These are phyloP conservation scores for Babylonia areolata DNA, from an alignment of 1,140 invertebrate species.

Conservation along the genomic window DNA sequence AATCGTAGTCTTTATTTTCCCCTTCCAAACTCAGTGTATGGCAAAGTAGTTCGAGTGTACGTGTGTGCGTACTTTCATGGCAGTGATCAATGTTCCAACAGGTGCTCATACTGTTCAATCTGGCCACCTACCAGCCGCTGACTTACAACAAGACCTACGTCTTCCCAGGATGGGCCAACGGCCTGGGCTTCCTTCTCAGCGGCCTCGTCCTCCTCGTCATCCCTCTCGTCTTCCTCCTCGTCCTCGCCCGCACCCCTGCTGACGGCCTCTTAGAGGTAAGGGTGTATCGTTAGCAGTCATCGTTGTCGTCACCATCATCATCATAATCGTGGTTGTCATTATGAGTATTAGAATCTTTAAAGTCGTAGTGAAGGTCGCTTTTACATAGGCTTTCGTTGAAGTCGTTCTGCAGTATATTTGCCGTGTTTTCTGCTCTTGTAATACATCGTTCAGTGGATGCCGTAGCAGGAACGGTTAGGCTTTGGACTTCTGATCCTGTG, in stretches of 20 bases:
- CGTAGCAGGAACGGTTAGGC: not conserved
- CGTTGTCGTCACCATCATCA: not conserved
- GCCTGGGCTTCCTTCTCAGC: not conserved
- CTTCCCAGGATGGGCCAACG: conserved; percentile 25
- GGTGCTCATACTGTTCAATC: not conserved
- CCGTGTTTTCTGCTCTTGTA: not conserved
- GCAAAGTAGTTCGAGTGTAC: too few species aligned
- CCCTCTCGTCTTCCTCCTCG: not conserved
- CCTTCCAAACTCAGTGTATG: too few species aligned
- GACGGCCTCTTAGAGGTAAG: not conserved
- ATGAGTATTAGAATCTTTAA: not conserved
- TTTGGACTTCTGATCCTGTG: too few species aligned
- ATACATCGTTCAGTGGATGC: not conserved
- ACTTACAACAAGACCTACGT: conserved; percentile 32
- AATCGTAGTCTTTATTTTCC: too few species aligned
- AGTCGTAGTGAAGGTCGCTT: not conserved
- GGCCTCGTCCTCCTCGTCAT: conserved; percentile 2
- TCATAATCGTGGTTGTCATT: not conserved
- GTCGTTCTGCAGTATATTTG: not conserved
- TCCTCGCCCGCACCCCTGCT: not conserved
- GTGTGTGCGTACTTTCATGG: too few species aligned
- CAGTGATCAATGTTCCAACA: too few species aligned
- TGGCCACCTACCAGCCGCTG: conserved; percentile 14
- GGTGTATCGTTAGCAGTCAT: too few species aligned
- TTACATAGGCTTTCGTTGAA: not conserved